Percentiles rank a stretch among this genome's conserved stretches.
Conservation (phyloP, 2,888 invertebrate species). For the Ophion costatus region DNA sequence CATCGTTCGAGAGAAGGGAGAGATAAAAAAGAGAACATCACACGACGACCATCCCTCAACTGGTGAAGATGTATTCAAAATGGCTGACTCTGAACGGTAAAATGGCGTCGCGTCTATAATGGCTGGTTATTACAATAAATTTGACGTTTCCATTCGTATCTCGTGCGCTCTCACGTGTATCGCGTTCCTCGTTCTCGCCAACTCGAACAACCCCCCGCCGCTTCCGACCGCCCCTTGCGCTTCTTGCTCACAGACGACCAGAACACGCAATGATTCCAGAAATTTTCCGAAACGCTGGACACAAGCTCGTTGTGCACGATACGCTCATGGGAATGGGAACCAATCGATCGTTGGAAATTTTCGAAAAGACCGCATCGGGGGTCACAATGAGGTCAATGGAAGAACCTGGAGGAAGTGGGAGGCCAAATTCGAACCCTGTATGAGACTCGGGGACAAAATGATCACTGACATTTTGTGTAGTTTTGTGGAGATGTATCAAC, state of each 20-base stretch:
- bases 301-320: too few species aligned
- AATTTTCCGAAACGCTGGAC: too few species aligned
- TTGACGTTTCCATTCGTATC: slow-evolving; percentile 77
- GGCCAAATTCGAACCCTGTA: too few species aligned
- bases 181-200: slow-evolving; percentile 14
- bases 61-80: slow-evolving; percentile 83
- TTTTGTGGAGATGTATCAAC: too few species aligned
- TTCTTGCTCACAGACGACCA: neutral
- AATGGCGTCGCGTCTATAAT: slow-evolving; percentile 79
- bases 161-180: slow-evolving; percentile 49
- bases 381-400: too few species aligned
- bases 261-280: too few species aligned
- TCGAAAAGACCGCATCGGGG: too few species aligned
- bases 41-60: slow-evolving; percentile 72
- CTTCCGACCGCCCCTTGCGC: neutral
- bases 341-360: too few species aligned
- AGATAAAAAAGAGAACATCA: slow-evolving; percentile 53
- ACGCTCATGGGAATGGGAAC: too few species aligned
- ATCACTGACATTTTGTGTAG: too few species aligned
- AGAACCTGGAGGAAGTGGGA: too few species aligned
- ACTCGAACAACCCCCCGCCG: neutral
- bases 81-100: slow-evolving; percentile 79
- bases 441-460: too few species aligned
- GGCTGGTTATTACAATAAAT: slow-evolving; percentile 74
- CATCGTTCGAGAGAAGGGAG: slow-evolving; percentile 45